A percentile compares a stretch with the other conserved stretches of the same genome.
phyloP scores from a whole-genome alignment of 2,888 invertebrate species.

The Aphidoletes aphidimyza region DNA sequence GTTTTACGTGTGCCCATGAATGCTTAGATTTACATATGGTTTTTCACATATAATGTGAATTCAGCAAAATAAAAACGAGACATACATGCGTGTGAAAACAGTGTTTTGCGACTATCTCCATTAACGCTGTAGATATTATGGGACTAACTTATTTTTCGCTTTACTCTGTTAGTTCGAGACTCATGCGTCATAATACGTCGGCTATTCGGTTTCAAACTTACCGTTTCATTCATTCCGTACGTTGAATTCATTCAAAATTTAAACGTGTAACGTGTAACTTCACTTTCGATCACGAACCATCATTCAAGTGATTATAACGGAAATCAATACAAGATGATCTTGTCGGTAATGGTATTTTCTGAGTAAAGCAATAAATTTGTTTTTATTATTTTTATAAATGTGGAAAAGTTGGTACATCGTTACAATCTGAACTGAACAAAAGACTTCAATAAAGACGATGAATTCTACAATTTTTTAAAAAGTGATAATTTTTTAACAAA shows the following conservation, averaged over 20 bases:
- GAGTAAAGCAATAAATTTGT: background rate
- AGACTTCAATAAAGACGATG: background rate
- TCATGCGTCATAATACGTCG: conserved; percentile 13
- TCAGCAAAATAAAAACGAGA: background rate
- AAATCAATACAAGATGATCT: background rate
- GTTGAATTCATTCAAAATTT: conserved; percentile 8
- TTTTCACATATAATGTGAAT: background rate
- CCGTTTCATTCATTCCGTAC: conserved; percentile 10
- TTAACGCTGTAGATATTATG: too few species aligned
- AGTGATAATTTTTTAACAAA: background rate
- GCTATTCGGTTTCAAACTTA: conserved; percentile 5
- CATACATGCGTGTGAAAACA: too few species aligned
- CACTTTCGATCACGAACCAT: background rate
- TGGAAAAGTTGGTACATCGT: too few species aligned
- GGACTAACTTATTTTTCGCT: background rate
- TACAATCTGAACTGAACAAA: too few species aligned
- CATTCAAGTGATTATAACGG: background rate
- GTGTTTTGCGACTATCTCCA: too few species aligned
- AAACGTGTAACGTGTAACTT: background rate
- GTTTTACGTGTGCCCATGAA: too few species aligned
- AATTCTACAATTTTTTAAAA: background rate
- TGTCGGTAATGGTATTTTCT: background rate
- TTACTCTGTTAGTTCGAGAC: background rate
- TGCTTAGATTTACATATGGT: too few species aligned
- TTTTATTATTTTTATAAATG: too few species aligned